These are phyloP conservation scores for Hoplostethus atlanticus DNA, from an alignment of 2,797 vertebrate species.

Conservation along the genomic window DNA sequence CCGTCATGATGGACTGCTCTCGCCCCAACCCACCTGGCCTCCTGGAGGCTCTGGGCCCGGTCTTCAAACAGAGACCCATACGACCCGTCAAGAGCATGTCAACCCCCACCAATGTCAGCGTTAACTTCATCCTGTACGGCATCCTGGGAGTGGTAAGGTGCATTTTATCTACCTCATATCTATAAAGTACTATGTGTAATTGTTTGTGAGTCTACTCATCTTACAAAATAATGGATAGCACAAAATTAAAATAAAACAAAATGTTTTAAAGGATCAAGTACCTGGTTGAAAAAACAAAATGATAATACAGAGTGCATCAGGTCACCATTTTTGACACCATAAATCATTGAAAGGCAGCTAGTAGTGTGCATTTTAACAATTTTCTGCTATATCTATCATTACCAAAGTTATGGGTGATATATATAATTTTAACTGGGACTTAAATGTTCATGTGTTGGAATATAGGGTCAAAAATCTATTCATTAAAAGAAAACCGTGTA, in stretches of 20 bases:
- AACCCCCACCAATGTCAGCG: constrained; percentile 57
- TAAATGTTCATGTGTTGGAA: not conserved
- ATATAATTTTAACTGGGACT: not conserved
- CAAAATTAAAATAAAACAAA: too few species aligned
- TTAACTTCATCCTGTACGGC: constrained; percentile 71
- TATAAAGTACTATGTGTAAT: not conserved
- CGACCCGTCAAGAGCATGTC: constrained; percentile 62
- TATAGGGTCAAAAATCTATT: not conserved
- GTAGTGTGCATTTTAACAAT: too few species aligned
- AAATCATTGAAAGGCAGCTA: too few species aligned
- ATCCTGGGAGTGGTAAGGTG: constrained; percentile 77
- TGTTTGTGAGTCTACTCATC: not conserved
- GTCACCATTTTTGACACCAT: too few species aligned
- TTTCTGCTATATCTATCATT: not conserved
- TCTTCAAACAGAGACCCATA: constrained; percentile 69
- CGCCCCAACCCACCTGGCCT: constrained; percentile 45
- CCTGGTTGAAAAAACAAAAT: too few species aligned
- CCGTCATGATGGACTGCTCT: constrained; percentile 56
- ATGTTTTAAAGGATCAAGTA: too few species aligned
- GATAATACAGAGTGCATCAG: too few species aligned
- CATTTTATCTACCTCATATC: not conserved
- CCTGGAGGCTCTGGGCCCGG: constrained; percentile 48
- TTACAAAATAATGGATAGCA: not conserved
- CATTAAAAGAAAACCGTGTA: not conserved
- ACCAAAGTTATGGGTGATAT: not conserved